A percentile compares a stretch with the other conserved stretches of the same genome.
These are phyloP conservation scores for Eptatretus atami DNA, from an alignment of 2,797 vertebrate species.

Conservation along the genomic window DNA sequence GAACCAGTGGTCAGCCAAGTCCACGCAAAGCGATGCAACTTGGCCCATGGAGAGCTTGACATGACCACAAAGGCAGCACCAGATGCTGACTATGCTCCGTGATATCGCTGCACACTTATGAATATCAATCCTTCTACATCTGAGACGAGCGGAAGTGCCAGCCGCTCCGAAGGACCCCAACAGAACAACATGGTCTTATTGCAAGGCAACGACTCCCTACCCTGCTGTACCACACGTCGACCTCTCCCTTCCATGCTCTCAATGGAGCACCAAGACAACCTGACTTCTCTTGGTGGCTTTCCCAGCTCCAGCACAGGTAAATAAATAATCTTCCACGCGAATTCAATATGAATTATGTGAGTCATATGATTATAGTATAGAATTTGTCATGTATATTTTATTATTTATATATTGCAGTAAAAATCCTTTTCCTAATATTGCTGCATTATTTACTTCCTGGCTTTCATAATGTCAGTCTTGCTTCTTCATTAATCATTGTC, in stretches of 20 bases:
- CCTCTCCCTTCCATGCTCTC: conserved; percentile 3
- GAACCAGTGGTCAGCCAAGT: conserved; percentile 62
- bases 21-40: conserved; percentile 66
- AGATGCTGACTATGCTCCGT: background rate
- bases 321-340: background rate
- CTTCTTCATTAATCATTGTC: too few relatives aligned
- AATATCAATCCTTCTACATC: conserved; percentile 4
- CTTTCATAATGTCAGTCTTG: too few relatives aligned
- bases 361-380: too few relatives aligned
- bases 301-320: conserved; percentile 1
- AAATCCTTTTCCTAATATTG: too few relatives aligned
- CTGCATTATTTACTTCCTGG: too few relatives aligned
- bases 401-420: too few relatives aligned
- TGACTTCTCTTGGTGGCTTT: conserved; percentile 5
- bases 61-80: conserved; percentile 17
- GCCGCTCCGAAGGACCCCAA: background rate
- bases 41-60: conserved; percentile 95
- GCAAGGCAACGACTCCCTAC: background rate
- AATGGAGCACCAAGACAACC: conserved; percentile 1
- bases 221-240: background rate
- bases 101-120: background rate
- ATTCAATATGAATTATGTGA: too few relatives aligned
- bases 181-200: background rate
- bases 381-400: too few relatives aligned
- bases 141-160: background rate